Evolutionary conservation across 1,140 invertebrate species (phyloP).

Genomic region (Zaprionus kolodkinae): DNA sequence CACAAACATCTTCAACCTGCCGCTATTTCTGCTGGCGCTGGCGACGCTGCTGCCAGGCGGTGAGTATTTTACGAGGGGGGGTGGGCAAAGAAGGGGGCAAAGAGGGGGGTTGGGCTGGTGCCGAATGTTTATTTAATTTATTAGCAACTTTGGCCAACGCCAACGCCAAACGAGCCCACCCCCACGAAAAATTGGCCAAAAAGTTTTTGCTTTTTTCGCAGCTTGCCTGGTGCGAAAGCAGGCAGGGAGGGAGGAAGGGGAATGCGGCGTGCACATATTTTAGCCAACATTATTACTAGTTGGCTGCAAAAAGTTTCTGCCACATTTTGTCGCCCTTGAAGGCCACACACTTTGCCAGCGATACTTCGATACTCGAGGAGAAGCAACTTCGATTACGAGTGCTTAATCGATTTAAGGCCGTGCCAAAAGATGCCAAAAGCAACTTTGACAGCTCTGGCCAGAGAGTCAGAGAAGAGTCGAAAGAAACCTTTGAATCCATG

Average conservation of each 20-base stretch:
- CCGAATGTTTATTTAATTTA: slow-evolving; percentile 65
- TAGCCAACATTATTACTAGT: slow-evolving; percentile 48
- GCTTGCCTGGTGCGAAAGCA: neutral
- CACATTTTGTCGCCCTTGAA: slow-evolving; percentile 39
- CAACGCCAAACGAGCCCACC: slow-evolving; percentile 25
- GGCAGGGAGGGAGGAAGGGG: neutral
- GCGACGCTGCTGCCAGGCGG: slow-evolving; percentile 29
- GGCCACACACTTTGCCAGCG: slow-evolving; percentile 12
- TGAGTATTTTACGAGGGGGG: slow-evolving; percentile 33
- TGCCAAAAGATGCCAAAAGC: slow-evolving; percentile 29
- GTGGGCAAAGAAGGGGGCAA: no score
- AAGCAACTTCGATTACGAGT: slow-evolving; percentile 36
- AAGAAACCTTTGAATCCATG: slow-evolving; percentile 35
- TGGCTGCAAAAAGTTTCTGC: slow-evolving; percentile 21
- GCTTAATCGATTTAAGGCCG: slow-evolving; percentile 53
- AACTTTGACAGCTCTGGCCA: slow-evolving; percentile 45
- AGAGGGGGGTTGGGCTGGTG: slow-evolving; percentile 11
- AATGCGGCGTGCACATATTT: slow-evolving; percentile 43
- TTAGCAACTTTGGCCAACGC: slow-evolving; percentile 52
- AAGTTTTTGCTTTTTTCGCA: slow-evolving; percentile 42
- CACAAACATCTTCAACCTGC: slow-evolving; percentile 25
- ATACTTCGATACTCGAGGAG: slow-evolving; percentile 1
- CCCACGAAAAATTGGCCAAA: slow-evolving; percentile 47
- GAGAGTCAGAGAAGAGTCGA: slow-evolving; percentile 16
- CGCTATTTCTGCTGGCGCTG: slow-evolving; percentile 24